phyloP scores from a whole-genome alignment of 2,113 vertebrate genomes.

The Fregata magnificens region DNA sequence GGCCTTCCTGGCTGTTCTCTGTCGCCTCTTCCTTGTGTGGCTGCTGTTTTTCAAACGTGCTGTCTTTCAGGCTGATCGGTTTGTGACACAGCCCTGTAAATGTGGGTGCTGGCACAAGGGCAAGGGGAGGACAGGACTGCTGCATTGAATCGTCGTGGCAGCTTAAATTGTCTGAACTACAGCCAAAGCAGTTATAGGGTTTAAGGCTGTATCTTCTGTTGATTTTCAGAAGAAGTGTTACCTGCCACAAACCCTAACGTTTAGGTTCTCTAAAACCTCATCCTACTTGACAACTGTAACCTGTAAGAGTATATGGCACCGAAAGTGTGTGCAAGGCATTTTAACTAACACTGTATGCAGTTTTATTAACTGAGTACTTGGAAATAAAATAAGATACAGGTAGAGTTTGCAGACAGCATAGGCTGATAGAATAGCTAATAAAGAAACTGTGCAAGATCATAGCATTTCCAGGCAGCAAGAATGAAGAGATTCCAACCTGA shows the following conservation, averaged over 20 bases:
- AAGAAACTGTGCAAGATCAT: neutral
- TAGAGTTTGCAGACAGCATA: neutral
- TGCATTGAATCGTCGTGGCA: accelerated
- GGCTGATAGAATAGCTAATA: neutral
- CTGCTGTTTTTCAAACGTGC: neutral
- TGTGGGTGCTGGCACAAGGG: neutral
- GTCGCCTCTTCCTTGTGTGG: accelerated
- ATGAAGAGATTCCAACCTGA: neutral
- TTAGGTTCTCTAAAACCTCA: neutral
- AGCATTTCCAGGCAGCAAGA: neutral
- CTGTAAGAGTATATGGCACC: neutral
- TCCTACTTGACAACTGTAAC: neutral
- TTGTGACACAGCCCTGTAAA: neutral
- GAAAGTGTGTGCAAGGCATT: neutral
- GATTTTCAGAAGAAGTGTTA: neutral
- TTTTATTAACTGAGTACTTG: neutral
- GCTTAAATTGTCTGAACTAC: neutral
- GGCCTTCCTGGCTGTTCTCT: neutral
- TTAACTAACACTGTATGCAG: neutral
- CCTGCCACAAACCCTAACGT: neutral
- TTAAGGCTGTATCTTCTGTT: neutral
- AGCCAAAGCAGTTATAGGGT: neutral
- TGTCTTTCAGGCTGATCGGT: neutral
- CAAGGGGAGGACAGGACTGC: neutral
- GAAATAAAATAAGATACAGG: neutral